These are phyloP conservation scores for Alaudala cheleensis DNA, from an alignment of 2,113 vertebrate genomes.

Conservation along the genomic window DNA sequence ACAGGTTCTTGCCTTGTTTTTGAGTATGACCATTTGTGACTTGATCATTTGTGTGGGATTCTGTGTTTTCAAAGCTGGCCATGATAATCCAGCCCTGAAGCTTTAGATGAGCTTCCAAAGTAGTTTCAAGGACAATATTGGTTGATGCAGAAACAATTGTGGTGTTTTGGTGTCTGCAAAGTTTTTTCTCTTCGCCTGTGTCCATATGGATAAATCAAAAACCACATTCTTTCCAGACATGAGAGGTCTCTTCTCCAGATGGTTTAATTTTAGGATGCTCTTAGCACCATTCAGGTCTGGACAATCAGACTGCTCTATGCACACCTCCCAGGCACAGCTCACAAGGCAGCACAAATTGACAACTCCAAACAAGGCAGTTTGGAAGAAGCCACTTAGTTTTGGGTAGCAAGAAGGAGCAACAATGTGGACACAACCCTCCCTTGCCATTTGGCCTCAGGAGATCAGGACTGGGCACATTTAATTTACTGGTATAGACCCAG, in stretches of 20 bases:
- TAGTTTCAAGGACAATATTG: not conserved
- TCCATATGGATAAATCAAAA: not conserved
- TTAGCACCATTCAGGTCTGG: not conserved
- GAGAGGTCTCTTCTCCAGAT: not conserved
- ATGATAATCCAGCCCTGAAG: not conserved
- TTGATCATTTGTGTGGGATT: not conserved
- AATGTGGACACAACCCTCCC: not conserved
- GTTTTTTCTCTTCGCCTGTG: not conserved
- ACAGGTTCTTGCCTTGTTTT: not conserved
- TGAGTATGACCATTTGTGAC: not conserved
- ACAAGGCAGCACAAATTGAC: not conserved
- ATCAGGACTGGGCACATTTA: not conserved
- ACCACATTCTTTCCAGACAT: not conserved
- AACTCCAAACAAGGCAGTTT: not conserved
- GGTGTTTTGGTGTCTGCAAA: not conserved
- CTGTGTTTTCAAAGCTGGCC: not conserved
- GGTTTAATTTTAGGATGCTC: not conserved
- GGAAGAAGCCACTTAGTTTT: not conserved
- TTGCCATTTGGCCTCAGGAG: not conserved
- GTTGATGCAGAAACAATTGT: not conserved
- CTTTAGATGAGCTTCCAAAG: not conserved
- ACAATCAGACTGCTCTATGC: not conserved
- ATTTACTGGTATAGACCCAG: not conserved
- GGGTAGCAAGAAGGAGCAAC: not conserved
- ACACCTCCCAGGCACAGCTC: not conserved